Evolutionary conservation across 2,113 vertebrate species (phyloP).

Genomic region (Numida meleagris): DNA sequence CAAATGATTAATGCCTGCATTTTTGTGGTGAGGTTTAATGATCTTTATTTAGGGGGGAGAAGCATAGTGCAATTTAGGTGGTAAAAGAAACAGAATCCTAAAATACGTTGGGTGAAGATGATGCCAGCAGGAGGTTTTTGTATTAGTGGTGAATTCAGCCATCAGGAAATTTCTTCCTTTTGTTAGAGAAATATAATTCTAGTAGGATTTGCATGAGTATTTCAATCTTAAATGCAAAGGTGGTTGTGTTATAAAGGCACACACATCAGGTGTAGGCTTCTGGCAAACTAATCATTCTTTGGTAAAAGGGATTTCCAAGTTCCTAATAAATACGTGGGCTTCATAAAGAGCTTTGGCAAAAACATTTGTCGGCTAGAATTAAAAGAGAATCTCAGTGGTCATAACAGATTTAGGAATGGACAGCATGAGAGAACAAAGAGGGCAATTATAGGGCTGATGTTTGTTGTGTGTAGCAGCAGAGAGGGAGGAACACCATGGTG

Average conservation of each 20-base stretch:
- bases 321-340: not conserved
- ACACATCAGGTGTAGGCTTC: not conserved
- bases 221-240: not conserved
- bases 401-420: not conserved
- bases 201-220: not conserved
- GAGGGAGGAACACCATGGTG: not conserved
- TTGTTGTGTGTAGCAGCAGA: not conserved
- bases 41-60: not conserved
- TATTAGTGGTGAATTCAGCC: not conserved
- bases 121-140: constrained; percentile 13
- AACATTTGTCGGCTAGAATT: not conserved
- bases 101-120: not conserved
- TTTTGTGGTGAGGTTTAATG: constrained; percentile 8
- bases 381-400: not conserved
- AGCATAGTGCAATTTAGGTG: not conserved
- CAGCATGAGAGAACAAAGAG: not conserved
- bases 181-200: constrained; percentile 20
- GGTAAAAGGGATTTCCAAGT: not conserved
- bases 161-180: constrained; percentile 31
- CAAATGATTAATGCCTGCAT: constrained; percentile 4
- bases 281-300: not conserved
- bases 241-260: not conserved
- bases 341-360: not conserved
- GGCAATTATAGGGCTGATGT: too few species aligned
- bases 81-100: not conserved